Percentiles rank a stretch among this genome's conserved stretches.
These are phyloP conservation scores for Beris morrisii DNA, from an alignment of 2,888 invertebrate species.

Conservation along the genomic window DNA sequence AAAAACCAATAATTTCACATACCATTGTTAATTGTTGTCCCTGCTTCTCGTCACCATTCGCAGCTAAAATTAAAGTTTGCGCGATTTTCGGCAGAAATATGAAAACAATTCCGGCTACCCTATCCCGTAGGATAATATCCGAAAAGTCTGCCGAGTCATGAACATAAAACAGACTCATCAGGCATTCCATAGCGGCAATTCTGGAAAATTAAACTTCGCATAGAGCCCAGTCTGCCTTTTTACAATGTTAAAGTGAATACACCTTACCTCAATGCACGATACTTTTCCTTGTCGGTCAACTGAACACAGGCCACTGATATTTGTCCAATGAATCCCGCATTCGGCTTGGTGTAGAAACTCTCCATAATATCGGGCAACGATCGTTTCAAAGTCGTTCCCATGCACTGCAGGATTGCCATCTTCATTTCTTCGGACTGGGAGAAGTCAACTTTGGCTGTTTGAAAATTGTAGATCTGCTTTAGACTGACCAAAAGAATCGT, in stretches of 20 bases:
- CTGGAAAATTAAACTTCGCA: conserved; percentile 47
- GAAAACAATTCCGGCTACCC: conserved; percentile 62
- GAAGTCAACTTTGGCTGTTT: conserved; percentile 41
- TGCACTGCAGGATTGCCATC: conserved; percentile 49
- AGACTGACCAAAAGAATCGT: conserved; percentile 49
- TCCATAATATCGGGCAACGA: conserved; percentile 57
- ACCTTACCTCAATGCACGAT: conserved; percentile 64
- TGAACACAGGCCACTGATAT: conserved; percentile 67
- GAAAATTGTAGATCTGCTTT: conserved; percentile 50
- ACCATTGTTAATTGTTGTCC: conserved; percentile 63
- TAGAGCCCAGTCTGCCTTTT: neutral
- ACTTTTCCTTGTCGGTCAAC: conserved; percentile 68
- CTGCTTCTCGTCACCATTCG: conserved; percentile 60
- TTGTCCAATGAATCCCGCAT: conserved; percentile 65
- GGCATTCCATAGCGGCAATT: conserved; percentile 61
- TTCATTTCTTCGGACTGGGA: conserved; percentile 54
- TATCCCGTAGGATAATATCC: conserved; percentile 60
- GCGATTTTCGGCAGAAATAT: conserved; percentile 64
- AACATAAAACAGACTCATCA: conserved; percentile 66
- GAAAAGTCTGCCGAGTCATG: conserved; percentile 59
- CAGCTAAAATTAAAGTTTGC: conserved; percentile 58
- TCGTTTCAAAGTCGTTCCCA: conserved; percentile 46
- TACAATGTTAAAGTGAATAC: neutral
- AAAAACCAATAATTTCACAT: conserved; percentile 40
- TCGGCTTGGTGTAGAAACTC: conserved; percentile 60